Conservation (phyloP, 2,113 vertebrate species). For the Carollia perspicillata region DNA sequence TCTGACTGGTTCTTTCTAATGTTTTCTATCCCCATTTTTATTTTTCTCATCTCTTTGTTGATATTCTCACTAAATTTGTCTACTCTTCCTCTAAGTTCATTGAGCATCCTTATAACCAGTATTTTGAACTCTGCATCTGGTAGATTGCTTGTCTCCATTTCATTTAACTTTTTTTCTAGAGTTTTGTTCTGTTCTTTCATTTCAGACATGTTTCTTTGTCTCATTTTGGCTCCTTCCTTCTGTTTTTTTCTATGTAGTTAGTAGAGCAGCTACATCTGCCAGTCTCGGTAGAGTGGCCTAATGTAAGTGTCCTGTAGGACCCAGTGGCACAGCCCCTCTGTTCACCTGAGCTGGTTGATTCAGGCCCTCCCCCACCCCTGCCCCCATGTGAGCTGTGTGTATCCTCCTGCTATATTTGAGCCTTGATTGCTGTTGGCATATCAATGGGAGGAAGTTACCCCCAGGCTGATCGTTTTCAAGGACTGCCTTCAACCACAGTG, state of each 20-base stretch:
- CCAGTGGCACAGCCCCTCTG: neutral
- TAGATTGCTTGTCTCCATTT: neutral
- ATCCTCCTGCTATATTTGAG: neutral
- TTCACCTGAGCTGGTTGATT: neutral
- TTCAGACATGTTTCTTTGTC: neutral
- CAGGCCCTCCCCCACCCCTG: neutral
- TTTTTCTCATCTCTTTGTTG: neutral
- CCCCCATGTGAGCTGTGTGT: neutral
- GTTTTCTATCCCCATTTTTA: neutral
- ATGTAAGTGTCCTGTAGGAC: neutral
- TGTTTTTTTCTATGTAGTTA: neutral
- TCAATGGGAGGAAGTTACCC: neutral
- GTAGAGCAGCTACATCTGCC: neutral
- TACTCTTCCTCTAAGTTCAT: neutral
- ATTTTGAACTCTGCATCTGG: neutral
- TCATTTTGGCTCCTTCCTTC: neutral
- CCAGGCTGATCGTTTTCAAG: neutral
- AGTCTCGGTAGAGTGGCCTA: neutral
- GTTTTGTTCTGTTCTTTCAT: neutral
- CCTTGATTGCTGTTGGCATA: neutral
- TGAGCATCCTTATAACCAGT: neutral
- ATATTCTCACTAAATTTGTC: neutral
- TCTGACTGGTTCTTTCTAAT: neutral
- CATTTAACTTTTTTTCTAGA: neutral
- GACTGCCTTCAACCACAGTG: neutral